Conservation (phyloP, 2,888 invertebrate genomes). For the Lamproptera curius region DNA sequence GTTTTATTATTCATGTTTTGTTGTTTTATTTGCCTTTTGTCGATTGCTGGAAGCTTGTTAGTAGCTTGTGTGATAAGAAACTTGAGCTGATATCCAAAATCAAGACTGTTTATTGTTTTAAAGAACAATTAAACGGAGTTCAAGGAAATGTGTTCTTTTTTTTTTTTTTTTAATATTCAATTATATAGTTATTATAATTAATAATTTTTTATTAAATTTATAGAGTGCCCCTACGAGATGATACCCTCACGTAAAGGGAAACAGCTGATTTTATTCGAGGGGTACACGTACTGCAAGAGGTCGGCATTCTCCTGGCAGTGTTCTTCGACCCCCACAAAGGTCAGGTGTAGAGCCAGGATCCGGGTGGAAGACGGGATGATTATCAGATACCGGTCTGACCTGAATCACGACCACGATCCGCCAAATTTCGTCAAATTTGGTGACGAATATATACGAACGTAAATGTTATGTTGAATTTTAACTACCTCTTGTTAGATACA, state of each 20-base stretch:
- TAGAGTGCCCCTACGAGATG: constrained; percentile 17
- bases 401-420: constrained; percentile 9
- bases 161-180: not conserved
- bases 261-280: constrained; percentile 14
- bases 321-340: constrained; percentile 9
- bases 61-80: too few species aligned
- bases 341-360: constrained; percentile 14
- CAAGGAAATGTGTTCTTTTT: not conserved
- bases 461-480: too few species aligned
- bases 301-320: constrained; percentile 21
- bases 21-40: too few species aligned
- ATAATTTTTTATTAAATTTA: not conserved
- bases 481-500: too few species aligned
- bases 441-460: too few species aligned
- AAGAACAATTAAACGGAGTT: not conserved
- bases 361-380: constrained; percentile 5
- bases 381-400: not conserved
- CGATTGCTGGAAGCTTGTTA: too few species aligned
- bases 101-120: too few species aligned
- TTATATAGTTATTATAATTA: not conserved
- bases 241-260: constrained; percentile 9
- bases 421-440: constrained; percentile 4
- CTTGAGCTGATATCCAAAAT: too few species aligned
- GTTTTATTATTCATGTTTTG: too few species aligned
- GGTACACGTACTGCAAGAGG: constrained; percentile 22